Conservation (phyloP, 2,113 vertebrate species). For the Seriola rivoliana region DNA sequence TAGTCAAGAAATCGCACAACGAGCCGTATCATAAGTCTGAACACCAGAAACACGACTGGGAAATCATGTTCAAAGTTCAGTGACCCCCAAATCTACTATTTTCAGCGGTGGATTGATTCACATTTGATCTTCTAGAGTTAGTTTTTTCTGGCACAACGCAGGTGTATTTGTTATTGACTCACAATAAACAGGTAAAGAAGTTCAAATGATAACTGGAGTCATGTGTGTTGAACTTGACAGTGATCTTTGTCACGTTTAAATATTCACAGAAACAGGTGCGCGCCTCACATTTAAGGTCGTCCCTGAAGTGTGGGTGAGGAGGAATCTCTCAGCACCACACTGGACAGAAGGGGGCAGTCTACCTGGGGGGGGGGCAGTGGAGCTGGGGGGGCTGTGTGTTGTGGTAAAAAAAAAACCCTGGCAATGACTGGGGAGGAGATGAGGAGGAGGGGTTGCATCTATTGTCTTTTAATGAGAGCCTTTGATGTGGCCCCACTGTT, state of each 20-base stretch:
- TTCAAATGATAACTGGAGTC: neutral
- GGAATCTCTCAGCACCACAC: neutral
- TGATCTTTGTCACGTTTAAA: neutral
- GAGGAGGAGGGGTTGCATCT: constrained; percentile 59
- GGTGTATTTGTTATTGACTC: no score
- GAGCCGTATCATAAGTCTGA: no score
- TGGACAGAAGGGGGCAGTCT: constrained; percentile 72
- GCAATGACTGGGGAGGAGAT: constrained; percentile 8
- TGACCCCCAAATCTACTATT: neutral
- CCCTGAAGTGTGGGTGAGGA: neutral
- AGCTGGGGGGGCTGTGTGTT: constrained; percentile 35
- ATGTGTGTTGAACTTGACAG: neutral
- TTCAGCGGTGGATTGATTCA: neutral
- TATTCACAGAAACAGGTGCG: neutral
- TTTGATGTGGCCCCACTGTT: constrained; percentile 84
- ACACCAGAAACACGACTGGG: no score
- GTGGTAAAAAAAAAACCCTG: constrained; percentile 31
- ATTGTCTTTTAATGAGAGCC: constrained; percentile 86
- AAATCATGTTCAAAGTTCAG: no score
- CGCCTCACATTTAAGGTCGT: neutral
- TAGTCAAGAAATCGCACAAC: no score
- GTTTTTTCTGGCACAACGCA: neutral
- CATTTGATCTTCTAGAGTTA: neutral
- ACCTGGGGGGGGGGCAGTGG: constrained; percentile 6
- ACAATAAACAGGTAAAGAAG: neutral